A percentile compares a stretch with the other conserved stretches of the same genome.
Conservation (phyloP, 2,888 invertebrate species). For the Pachymerium ferrugineum region DNA sequence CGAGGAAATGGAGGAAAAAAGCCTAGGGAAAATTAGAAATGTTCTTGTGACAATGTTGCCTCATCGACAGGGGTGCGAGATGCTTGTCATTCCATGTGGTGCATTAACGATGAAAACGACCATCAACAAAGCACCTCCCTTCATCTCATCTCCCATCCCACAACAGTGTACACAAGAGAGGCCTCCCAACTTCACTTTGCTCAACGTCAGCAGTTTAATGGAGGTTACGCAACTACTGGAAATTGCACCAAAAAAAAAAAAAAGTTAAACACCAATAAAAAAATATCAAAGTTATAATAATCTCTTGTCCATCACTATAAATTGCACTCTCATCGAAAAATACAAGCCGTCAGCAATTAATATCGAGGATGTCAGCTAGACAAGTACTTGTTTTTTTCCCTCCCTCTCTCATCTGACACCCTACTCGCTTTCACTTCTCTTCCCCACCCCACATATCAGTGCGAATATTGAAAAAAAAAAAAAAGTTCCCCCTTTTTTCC, state of each 20-base stretch:
- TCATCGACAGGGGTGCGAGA: not conserved
- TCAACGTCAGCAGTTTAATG: too few relatives aligned
- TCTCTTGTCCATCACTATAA: not conserved
- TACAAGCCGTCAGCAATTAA: conserved; percentile 13
- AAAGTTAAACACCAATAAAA: too few relatives aligned
- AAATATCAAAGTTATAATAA: too few relatives aligned
- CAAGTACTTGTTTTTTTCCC: conserved; percentile 13
- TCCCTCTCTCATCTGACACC: not conserved
- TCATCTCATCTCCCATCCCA: too few relatives aligned
- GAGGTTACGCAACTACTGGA: too few relatives aligned
- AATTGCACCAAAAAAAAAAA: too few relatives aligned
- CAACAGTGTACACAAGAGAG: too few relatives aligned
- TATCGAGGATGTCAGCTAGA: not conserved
- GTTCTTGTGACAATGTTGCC: conserved; percentile 4
- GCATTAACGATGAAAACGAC: not conserved
- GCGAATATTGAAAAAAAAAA: not conserved
- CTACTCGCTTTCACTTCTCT: not conserved
- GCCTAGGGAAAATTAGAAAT: not conserved
- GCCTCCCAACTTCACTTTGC: too few relatives aligned
- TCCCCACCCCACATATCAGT: not conserved
- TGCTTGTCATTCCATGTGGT: not conserved
- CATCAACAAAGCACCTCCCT: not conserved
- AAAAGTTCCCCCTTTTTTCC: not conserved
- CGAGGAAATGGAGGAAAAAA: not conserved
- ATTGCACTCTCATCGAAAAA: not conserved